phyloP scores from a whole-genome alignment of 2,113 vertebrate genomes.

The Melanerpes aurifrons region DNA sequence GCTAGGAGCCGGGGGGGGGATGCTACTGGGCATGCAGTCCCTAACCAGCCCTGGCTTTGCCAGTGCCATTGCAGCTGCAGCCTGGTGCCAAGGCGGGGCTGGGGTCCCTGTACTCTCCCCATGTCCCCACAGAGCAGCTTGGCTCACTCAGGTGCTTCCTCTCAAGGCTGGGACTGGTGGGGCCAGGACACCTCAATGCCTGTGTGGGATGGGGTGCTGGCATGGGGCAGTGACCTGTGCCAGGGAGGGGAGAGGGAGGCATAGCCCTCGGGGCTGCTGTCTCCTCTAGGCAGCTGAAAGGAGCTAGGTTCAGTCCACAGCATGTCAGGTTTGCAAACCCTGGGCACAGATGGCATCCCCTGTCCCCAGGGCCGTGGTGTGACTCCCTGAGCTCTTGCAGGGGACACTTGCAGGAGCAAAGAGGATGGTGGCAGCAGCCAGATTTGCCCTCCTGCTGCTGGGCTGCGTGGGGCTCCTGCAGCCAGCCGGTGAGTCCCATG shows the following conservation, averaged over 20 bases:
- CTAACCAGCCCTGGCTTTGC: accelerated
- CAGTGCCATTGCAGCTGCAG: neutral
- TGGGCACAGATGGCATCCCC: neutral
- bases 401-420: neutral
- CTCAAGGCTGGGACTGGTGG: accelerated
- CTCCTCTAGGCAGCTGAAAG: neutral
- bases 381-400: neutral
- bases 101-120: neutral
- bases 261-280: neutral
- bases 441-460: slow-evolving; percentile 17
- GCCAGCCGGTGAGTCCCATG: neutral
- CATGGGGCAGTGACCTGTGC: neutral
- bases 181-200: neutral
- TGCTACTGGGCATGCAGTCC: accelerated
- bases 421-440: neutral
- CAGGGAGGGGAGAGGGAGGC: neutral
- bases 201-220: neutral
- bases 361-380: neutral
- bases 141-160: neutral
- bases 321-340: neutral
- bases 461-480: neutral
- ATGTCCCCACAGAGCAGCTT: neutral
- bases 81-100: accelerated
- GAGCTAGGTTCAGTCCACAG: neutral
- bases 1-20: accelerated